Base-by-base conservation (phyloP, 1,140 invertebrate species). In the Bombus impatiens region DNA sequence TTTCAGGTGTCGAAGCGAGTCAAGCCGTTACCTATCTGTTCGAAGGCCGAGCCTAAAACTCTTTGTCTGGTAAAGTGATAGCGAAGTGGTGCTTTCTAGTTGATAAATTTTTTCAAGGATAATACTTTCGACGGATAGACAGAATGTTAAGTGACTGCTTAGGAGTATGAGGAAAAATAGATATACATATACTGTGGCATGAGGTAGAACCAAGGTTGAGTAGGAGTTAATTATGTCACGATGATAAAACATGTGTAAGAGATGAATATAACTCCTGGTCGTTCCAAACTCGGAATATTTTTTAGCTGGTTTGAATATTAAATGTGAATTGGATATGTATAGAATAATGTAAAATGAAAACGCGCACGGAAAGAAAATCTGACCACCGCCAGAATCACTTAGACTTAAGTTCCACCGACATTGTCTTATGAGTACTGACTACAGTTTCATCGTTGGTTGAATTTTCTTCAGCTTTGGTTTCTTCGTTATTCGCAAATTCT, bases 21-120 rank as follows among this genome's bases (percentile, higher is more conserved):
- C 78, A 22, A 28, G 25, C 57, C 35, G 53, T 87, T 87, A 84
- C 83, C 86, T 84, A 72, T 84, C 32, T n/a, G 75, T 75, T 70
- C 37, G 80, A 86, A 86, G 84, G 84, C 44, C 47, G 15, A 79
- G 9, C 62, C 62, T 18, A 2, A 28, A 22, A 22, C 42, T 10
- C 53, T 62, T 78, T n/a, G 57, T 78, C 28, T 62, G n/a, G 9
- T 35, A n/a, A 62, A 37, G 32, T 12, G 32, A 5, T 25, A 25
- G 35, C 35, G 15, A 59, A 53, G 32, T 28, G 35, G 35, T 59
- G 25, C 32, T 62, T 13, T 72, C 37, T 42, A 10, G 25, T 42
- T 15, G 40, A 42, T 42, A 12, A 42, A 15, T 35, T 35, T 8
- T 8, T 18, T n/a, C 68, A 15, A 13, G 37, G 68, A 71, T 42